These are phyloP conservation scores for Setophaga coronata DNA, from an alignment of 2,113 vertebrate species.

Conservation along the genomic window DNA sequence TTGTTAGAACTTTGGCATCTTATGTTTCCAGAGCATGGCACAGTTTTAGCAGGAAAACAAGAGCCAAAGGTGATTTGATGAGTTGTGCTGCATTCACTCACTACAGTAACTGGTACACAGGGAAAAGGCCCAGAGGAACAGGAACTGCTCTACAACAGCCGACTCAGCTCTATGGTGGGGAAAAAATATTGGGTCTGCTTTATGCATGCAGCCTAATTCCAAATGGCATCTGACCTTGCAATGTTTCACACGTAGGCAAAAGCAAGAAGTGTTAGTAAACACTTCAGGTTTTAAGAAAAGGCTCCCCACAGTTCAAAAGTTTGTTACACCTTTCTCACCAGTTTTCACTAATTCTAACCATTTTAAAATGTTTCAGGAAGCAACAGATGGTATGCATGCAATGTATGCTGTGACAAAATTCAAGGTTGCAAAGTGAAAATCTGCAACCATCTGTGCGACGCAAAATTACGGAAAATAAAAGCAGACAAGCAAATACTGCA, in stretches of 20 bases:
- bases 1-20: neutral
- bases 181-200: neutral
- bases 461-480: neutral
- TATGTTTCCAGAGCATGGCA: neutral
- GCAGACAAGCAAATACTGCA: neutral
- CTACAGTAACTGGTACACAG: rapidly evolving
- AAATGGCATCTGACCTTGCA: neutral
- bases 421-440: neutral
- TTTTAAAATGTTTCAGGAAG: neutral
- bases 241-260: neutral
- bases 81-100: rapidly evolving
- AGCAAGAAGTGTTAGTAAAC: rapidly evolving
- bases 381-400: neutral
- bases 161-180: rapidly evolving
- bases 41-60: neutral
- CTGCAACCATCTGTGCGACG: neutral
- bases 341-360: neutral
- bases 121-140: neutral
- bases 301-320: neutral
- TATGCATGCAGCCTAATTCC: neutral
- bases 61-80: neutral
- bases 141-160: neutral
- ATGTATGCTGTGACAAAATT: neutral
- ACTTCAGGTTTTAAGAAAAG: neutral
- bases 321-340: neutral